Conservation (phyloP, 2,797 vertebrate genomes). For the Danio albolineatus region DNA sequence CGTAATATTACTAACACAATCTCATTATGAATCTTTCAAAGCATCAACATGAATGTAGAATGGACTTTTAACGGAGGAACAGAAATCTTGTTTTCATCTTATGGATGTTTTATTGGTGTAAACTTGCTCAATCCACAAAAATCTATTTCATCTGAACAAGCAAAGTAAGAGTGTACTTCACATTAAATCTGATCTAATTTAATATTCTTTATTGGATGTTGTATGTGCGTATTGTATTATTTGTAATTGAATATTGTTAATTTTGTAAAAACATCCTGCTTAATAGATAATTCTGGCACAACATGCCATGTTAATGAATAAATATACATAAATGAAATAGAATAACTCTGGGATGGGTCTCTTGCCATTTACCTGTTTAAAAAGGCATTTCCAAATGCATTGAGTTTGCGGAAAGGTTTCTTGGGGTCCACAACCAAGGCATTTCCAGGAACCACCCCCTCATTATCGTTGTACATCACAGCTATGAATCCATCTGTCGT, state of each 20-base stretch:
- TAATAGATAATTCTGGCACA: no score
- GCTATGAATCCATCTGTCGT: slow-evolving; percentile 98
- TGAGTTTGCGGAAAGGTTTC: slow-evolving; percentile 94
- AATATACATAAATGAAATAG: no score
- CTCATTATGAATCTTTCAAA: background rate
- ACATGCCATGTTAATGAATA: no score
- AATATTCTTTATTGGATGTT: no score
- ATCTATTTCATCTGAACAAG: background rate
- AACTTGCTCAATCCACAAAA: background rate
- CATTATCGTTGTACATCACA: slow-evolving; percentile 93
- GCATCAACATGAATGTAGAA: background rate
- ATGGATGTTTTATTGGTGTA: no score
- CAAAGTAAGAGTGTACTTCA: no score
- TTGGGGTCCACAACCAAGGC: slow-evolving; percentile 96
- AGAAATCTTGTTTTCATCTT: background rate
- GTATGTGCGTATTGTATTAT: no score
- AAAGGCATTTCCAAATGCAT: slow-evolving; percentile 95
- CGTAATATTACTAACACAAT: background rate
- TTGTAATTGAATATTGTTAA: no score
- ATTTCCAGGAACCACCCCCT: slow-evolving; percentile 92
- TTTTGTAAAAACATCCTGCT: no score
- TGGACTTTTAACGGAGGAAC: background rate
- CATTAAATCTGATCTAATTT: no score
- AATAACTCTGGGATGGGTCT: background rate
- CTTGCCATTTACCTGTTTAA: slow-evolving; percentile 86